Percentiles rank a stretch among this genome's conserved stretches.
Conservation (phyloP, 2,888 invertebrate species). For the Hirtodrosophila trivittata region DNA sequence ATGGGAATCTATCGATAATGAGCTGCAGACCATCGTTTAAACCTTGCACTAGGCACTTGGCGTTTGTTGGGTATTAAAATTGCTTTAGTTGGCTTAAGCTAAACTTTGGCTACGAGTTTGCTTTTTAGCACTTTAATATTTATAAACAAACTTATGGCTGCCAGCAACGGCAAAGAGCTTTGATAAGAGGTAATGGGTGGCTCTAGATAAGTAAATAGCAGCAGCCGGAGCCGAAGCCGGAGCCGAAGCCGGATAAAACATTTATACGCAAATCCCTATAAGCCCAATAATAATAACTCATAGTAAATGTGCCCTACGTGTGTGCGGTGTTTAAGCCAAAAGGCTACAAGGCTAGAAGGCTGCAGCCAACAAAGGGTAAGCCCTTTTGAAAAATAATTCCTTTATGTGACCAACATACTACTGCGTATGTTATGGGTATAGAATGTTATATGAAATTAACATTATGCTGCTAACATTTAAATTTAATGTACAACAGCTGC, state of each 20-base stretch:
- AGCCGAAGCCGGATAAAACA: neutral
- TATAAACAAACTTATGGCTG: constrained; percentile 16
- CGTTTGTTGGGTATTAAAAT: constrained; percentile 9
- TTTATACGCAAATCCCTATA: neutral
- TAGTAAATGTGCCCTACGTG: neutral
- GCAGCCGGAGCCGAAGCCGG: neutral
- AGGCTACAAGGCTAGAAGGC: too few relatives aligned
- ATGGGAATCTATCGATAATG: constrained; percentile 50
- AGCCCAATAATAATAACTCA: neutral
- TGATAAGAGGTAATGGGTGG: neutral
- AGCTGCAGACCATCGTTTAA: constrained; percentile 25
- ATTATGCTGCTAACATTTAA: too few relatives aligned
- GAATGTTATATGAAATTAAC: too few relatives aligned
- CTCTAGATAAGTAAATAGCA: neutral
- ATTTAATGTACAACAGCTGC: too few relatives aligned
- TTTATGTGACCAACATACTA: too few relatives aligned
- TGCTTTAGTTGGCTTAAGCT: constrained; percentile 11
- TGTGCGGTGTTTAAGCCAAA: neutral
- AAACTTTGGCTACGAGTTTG: constrained; percentile 24
- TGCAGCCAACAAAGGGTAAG: too few relatives aligned
- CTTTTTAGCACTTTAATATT: constrained; percentile 28
- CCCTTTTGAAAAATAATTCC: too few relatives aligned
- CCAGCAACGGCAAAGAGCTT: neutral
- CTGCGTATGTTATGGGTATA: too few relatives aligned
- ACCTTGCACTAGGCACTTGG: neutral